Evolutionary conservation across 2,113 vertebrate species (phyloP).

Genomic region (Coryphaenoides rupestris): DNA sequence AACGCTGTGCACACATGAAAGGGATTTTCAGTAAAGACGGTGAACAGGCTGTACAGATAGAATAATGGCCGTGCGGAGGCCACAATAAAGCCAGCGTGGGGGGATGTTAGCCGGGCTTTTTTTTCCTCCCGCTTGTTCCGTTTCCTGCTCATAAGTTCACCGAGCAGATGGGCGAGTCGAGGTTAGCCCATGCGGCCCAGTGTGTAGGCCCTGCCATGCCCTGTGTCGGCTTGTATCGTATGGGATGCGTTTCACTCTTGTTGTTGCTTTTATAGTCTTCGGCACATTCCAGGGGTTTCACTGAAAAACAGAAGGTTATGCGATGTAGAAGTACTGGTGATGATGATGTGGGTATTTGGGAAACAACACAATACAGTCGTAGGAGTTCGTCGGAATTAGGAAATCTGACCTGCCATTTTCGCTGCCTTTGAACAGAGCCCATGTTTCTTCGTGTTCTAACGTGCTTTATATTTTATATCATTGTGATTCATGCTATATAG

Average conservation of each 20-base stretch:
- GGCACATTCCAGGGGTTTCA: conserved; percentile 58
- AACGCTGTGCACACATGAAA: conserved; percentile 87
- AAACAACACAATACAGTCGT: no score
- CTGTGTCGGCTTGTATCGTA: conserved; percentile 60
- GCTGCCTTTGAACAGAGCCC: no score
- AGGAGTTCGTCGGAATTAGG: no score
- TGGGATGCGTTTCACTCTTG: conserved; percentile 46
- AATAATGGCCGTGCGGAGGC: conserved; percentile 87
- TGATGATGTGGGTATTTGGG: no score
- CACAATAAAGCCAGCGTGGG: conserved; percentile 87
- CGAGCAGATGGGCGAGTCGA: conserved; percentile 87
- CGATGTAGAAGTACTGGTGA: no score
- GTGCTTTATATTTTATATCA: no score
- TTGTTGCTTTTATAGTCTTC: conserved; percentile 56
- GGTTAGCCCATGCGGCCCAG: conserved; percentile 62
- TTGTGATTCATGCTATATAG: neutral
- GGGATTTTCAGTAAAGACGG: conserved; percentile 81
- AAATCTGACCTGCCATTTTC: no score
- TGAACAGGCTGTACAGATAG: conserved; percentile 71
- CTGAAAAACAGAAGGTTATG: conserved; percentile 46
- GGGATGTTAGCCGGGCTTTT: conserved; percentile 77
- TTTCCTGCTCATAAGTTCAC: conserved; percentile 91
- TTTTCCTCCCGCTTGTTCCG: conserved; percentile 65
- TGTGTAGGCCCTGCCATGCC: no score
- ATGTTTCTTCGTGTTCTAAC: no score